Evolutionary conservation across 1,140 invertebrate species (phyloP).

Genomic region (Tetragnatha versicolor): DNA sequence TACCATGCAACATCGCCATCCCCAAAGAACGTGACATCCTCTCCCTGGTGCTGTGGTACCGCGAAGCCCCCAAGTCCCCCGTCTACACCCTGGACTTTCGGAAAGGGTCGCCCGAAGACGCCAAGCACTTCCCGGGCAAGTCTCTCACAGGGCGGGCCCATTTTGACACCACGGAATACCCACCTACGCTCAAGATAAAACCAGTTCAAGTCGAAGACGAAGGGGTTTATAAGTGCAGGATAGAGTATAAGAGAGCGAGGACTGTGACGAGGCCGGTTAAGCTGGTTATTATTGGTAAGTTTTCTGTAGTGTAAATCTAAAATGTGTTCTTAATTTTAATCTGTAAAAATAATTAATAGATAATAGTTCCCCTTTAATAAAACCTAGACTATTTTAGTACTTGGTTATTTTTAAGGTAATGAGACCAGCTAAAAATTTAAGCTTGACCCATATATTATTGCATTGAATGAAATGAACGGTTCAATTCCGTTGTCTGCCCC

Average conservation of each 20-base stretch:
- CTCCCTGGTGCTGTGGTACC: conserved; percentile 84
- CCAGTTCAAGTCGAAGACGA: conserved; percentile 80
- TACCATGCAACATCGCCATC: conserved; percentile 73
- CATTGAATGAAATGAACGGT: too few relatives aligned
- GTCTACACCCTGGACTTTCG: conserved; percentile 58
- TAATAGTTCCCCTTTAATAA: too few relatives aligned
- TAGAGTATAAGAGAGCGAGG: conserved; percentile 87
- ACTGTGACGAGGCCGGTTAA: conserved; percentile 88
- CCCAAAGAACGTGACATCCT: conserved; percentile 76
- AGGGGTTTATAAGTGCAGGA: conserved; percentile 84
- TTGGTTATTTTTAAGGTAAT: too few relatives aligned
- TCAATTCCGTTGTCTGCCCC: too few relatives aligned
- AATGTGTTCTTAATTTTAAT: neutral
- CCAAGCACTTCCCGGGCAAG: conserved; percentile 56
- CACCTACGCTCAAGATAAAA: conserved; percentile 72
- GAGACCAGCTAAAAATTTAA: too few relatives aligned
- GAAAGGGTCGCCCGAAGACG: conserved; percentile 32
- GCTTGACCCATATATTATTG: too few relatives aligned
- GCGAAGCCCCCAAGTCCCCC: conserved; percentile 67
- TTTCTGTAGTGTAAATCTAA: conserved; percentile 11
- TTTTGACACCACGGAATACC: conserved; percentile 43
- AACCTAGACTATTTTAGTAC: too few relatives aligned
- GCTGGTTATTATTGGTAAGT: conserved; percentile 89
- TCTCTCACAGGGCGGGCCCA: conserved; percentile 34
- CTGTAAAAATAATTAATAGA: neutral